phyloP scores from a whole-genome alignment of 2,888 invertebrate species.

The Syrista parreyssii region DNA sequence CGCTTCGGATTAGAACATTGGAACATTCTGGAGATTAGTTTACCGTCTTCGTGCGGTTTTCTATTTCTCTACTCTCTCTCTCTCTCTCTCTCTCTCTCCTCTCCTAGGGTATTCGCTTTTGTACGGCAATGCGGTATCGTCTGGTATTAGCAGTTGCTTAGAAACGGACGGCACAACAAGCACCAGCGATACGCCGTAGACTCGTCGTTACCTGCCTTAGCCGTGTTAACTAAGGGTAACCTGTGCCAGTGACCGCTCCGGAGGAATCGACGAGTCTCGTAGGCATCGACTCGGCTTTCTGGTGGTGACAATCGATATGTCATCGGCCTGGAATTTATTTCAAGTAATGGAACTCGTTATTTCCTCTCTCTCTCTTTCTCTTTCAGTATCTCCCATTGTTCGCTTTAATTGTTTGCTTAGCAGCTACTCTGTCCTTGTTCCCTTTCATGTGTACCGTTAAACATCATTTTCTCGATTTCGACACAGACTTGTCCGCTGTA shows the following conservation, averaged over 20 bases:
- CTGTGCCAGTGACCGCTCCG: background rate
- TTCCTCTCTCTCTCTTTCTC: background rate
- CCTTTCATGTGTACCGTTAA: background rate
- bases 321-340: conserved; percentile 44
- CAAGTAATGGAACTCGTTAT: conserved; percentile 9
- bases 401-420: background rate
- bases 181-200: background rate
- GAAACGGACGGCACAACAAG: conserved; percentile 37
- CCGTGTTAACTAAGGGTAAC: background rate
- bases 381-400: background rate
- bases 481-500: background rate
- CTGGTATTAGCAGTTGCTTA: conserved; percentile 25
- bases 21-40: background rate
- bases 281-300: conserved; percentile 27
- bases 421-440: background rate
- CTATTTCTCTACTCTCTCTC: background rate
- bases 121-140: conserved; percentile 35
- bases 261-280: background rate
- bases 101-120: background rate
- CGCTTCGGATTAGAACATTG: background rate
- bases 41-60: background rate
- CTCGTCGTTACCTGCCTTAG: background rate
- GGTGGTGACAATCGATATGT: conserved; percentile 50
- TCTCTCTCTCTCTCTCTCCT: background rate
- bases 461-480: background rate